These are phyloP conservation scores for Orientallactaga sibirica DNA, from an alignment of 2,797 vertebrate species.

Conservation along the genomic window DNA sequence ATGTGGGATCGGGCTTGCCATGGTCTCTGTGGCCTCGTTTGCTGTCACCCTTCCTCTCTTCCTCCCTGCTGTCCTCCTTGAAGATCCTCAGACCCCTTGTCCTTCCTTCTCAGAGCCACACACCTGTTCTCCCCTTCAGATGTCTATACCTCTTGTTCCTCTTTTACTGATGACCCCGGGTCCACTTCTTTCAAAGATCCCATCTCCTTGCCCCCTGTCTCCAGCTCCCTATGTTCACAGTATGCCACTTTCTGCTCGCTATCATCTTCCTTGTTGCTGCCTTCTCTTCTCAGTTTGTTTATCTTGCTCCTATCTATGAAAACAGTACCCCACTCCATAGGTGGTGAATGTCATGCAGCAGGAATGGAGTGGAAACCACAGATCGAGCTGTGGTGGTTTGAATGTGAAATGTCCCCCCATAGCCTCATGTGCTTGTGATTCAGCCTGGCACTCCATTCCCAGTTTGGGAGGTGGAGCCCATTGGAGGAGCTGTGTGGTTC, in stretches of 20 bases:
- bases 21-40: background rate
- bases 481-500: too few relatives aligned
- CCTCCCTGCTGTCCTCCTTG: background rate
- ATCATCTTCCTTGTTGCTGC: rapidly evolving
- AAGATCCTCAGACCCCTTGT: too few relatives aligned
- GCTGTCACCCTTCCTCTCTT: background rate
- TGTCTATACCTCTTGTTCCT: rapidly evolving
- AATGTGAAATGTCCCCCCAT: too few relatives aligned
- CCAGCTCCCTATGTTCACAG: rapidly evolving
- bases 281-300: background rate
- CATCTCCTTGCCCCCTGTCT: background rate
- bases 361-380: background rate
- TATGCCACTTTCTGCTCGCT: rapidly evolving
- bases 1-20: background rate
- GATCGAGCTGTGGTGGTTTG: too few relatives aligned
- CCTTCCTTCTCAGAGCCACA: background rate
- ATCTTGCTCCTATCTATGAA: background rate
- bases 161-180: background rate
- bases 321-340: rapidly evolving
- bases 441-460: too few relatives aligned
- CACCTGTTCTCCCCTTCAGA: background rate
- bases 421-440: too few relatives aligned
- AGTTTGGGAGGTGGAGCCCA: too few relatives aligned
- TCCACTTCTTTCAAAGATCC: background rate
- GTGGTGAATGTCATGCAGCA: rapidly evolving